Evolutionary conservation across 2,113 vertebrate species (phyloP), one percentile per base, ranked within the genome.

Genomic region (Deroptyus accipitrinus): DNA sequence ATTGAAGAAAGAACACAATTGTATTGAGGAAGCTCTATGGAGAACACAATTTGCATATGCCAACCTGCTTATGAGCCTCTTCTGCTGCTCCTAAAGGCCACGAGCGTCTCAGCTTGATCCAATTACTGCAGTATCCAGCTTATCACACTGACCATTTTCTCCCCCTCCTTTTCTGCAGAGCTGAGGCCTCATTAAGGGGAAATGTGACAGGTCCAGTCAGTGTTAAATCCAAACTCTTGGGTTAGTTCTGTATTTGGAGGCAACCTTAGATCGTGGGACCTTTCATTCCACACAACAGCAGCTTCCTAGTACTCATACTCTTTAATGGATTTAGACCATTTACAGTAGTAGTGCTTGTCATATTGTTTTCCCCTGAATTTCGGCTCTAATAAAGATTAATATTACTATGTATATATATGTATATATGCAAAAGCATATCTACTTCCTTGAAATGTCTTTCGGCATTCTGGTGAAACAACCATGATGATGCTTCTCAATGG

Each of bases 161-260:
- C 88, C 57, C 72, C 76, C 86, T 85, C 59, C 83, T 83, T 86
- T 72, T 92, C 84, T 85, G 90, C 73, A 74, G 77, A 91, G 94
- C 77, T 96, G 89, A 83, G 88, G 88, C 80, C 93, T 98, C 90
- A 87, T 97, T 98, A 97, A 94, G n/a, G 74, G 87, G 82, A 97
- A 96, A 95, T 94, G 93, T 85, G 92, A 95, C 95, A 97, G 92
- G 61, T 80, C 67, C 54, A 61, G 92, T 80, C 95, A 94, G 55
- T 64, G 91, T 66, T 64, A 70, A 93, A 90, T 86, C 80, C 89
- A 79, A 92, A 75, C 80, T 69, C 63, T 76, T 27, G 10, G 52
- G 46, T 93, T 93, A 84, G 64, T 70, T 97, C 90, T 94, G 78
- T 87, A 61, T 92, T 95, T 95, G 88, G 83, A 81, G 37, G 90